Percentiles rank a stretch among this genome's conserved stretches.
phyloP scores from a whole-genome alignment of 2,888 invertebrate species.

The Cephus pulcher region DNA sequence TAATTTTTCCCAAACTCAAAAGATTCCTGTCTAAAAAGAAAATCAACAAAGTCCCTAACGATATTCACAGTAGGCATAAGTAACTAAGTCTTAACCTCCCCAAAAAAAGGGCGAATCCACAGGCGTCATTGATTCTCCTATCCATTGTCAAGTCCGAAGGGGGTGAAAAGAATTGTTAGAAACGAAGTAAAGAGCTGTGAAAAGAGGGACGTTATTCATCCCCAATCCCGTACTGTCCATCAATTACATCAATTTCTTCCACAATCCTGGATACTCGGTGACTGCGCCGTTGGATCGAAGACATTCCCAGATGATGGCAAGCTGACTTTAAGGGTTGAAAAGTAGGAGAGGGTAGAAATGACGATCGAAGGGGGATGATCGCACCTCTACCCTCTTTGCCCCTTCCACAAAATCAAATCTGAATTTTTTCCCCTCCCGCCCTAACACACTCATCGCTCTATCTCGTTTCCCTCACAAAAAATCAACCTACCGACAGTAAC shows the following conservation, averaged over 20 bases:
- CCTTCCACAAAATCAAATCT: conserved; percentile 11
- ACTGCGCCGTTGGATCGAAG: conserved; percentile 47
- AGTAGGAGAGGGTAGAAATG: too few species aligned
- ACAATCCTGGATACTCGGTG: conserved; percentile 56
- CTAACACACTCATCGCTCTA: not conserved
- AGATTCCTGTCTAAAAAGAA: too few species aligned
- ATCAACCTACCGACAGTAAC: not conserved
- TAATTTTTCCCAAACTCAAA: too few species aligned
- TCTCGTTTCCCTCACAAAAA: not conserved
- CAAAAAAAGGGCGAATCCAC: not conserved
- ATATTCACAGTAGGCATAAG: too few species aligned
- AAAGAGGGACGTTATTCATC: too few species aligned
- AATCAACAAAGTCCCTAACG: too few species aligned
- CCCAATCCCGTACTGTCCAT: conserved; percentile 46
- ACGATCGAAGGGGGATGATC: too few species aligned
- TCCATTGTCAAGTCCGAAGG: too few species aligned
- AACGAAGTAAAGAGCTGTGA: too few species aligned
- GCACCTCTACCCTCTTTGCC: conserved; percentile 36
- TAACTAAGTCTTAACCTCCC: too few species aligned
- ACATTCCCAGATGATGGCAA: conserved; percentile 55
- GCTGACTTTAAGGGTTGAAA: not conserved
- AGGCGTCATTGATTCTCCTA: too few species aligned
- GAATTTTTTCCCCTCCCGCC: conserved; percentile 25
- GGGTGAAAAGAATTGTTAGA: too few species aligned
- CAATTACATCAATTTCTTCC: conserved; percentile 57